These are phyloP conservation scores for Gymnoscopelus braueri DNA, from an alignment of 2,797 vertebrate genomes.

Conservation along the genomic window DNA sequence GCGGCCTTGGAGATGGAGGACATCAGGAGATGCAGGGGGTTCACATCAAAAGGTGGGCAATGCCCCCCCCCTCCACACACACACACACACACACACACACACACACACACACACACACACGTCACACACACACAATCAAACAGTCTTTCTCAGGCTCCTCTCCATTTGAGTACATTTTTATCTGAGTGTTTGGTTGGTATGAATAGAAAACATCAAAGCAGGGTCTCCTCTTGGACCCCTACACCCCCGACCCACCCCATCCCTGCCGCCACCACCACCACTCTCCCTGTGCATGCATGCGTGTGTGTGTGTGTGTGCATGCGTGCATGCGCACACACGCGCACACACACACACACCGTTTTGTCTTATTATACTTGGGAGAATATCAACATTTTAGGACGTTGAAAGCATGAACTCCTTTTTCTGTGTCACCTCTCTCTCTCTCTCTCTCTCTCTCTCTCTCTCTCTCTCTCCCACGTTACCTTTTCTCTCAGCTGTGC, in stretches of 20 bases:
- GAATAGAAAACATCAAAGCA: constrained; percentile 91
- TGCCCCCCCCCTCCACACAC: constrained; percentile 38
- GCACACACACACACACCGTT: constrained; percentile 10
- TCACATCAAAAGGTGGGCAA: constrained; percentile 79
- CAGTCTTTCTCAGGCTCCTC: constrained; percentile 47
- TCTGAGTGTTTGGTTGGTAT: constrained; percentile 82
- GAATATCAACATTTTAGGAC: neutral
- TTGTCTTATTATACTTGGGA: too few species aligned
- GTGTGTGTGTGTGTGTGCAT: too few species aligned
- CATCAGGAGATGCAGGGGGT: constrained; percentile 58
- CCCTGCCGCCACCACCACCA: neutral
- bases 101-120: constrained; percentile 28
- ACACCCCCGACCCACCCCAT: constrained; percentile 4
- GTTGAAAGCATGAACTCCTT: constrained; percentile 72
- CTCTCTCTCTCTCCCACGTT: too few species aligned
- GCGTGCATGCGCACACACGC: constrained; percentile 37
- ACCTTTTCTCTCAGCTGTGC: too few species aligned
- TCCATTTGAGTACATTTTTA: constrained; percentile 72
- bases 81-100: constrained; percentile 31
- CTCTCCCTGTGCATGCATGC: neutral
- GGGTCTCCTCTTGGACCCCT: constrained; percentile 56
- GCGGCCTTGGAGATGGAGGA: constrained; percentile 51
- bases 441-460: constrained; percentile 9
- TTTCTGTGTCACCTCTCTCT: constrained; percentile 48
- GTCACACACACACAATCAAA: constrained; percentile 28